Conservation (phyloP, 35 echinoderm and acorn worm species). For the Lytechinus variegatus region DNA sequence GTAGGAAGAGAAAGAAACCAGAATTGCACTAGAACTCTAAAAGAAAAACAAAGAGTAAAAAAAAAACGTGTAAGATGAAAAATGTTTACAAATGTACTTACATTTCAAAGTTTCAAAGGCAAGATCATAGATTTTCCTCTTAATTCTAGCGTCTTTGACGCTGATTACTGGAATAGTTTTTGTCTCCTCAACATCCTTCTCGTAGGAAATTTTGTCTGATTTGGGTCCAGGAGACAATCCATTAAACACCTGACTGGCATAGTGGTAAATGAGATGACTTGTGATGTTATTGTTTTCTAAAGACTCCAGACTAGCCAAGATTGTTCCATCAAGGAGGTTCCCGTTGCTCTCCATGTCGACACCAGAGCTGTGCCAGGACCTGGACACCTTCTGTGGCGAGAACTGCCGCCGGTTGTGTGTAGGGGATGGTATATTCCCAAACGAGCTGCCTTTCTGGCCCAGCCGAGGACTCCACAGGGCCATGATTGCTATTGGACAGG, state of each 20-base stretch:
- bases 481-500: conserved; percentile 13
- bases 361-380: conserved; percentile 13
- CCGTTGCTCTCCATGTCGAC: conserved; percentile 24
- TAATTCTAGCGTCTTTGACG: conserved; percentile 62
- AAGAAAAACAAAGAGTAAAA: background rate
- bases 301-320: conserved; percentile 43
- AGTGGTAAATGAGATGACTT: conserved; percentile 73
- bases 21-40: background rate
- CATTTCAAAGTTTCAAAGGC: conserved; percentile 87
- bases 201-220: conserved; percentile 58
- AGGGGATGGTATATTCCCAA: conserved; percentile 24
- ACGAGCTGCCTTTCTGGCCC: conserved; percentile 48
- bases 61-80: background rate
- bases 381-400: conserved; percentile 37
- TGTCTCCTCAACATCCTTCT: conserved; percentile 12
- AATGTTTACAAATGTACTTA: conserved; percentile 57
- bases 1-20: no score
- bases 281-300: conserved; percentile 25
- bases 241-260: conserved; percentile 75
- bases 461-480: conserved; percentile 49
- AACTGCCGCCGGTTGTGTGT: conserved; percentile 37
- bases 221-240: conserved; percentile 62
- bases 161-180: conserved; percentile 50
- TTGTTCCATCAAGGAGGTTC: conserved; percentile 10
- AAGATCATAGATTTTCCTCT: conserved; percentile 77